Base-by-base conservation (phyloP, 2,888 invertebrate genomes). In the Melanostoma scalare region DNA sequence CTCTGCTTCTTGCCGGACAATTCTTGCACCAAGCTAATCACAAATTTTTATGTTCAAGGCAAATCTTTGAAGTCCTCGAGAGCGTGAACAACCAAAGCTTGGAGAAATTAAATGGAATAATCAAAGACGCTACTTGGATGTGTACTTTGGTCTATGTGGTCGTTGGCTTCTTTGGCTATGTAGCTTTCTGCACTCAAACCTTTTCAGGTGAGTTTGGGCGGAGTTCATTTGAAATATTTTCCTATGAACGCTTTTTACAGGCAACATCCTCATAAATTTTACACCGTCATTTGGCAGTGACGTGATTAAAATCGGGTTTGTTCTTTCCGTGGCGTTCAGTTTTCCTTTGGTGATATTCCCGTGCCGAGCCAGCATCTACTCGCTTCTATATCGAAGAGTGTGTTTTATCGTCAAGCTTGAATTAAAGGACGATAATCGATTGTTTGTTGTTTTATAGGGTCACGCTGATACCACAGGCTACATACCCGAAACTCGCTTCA, bases 281-380 rank as follows among this genome's bases (percentile, higher is more conserved):
- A 94, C 95, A 38, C 94, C 96, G 0, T 96, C 96, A 2, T 92
- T 95, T 89, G 93, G 95, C 44, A 97, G 96, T 87, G 97, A 98
- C 91, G 93, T 96, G 75, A 97, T 99, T 88, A 98, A 98, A 93
- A 93, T 98, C 85, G 97, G 98, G 35, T 99, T 99, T 92, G 96
- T 99, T 6, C 92, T 98, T 87, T 98, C 98, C 0, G 94, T 99
- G 38, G 98, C 98, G 10, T 96, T 98, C 90, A 98, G 98, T 89
- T 99, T 99, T 92, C 99, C 99, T 0, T 93, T 99, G 85, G 97
- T 98, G 87, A 96, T 99, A 90, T 99, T 99, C 91, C 99, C 99
- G 0, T 98, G 98, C 89, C 93, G 99, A 77, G 97, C 97, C 8
- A 98, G 98, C 89, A 92, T 99, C 33, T 96, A 98, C 92, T 99